Evolutionary conservation across 2,113 vertebrate genomes (phyloP).

Genomic region (Strigops habroptila): DNA sequence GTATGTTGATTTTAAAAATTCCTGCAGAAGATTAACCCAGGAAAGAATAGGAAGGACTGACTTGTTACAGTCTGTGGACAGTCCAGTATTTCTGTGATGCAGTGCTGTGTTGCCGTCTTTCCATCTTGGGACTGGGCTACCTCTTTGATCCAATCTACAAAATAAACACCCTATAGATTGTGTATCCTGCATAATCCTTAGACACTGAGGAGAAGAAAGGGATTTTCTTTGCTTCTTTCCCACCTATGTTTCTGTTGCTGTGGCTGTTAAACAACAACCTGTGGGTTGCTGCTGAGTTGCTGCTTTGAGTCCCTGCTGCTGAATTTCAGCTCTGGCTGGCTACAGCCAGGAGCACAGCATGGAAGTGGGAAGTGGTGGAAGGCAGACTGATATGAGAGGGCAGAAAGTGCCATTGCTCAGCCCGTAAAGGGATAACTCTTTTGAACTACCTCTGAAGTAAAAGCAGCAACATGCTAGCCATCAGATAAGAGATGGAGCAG

Average conservation of each 20-base stretch:
- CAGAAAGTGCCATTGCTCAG: background rate
- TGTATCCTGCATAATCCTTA: background rate
- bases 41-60: background rate
- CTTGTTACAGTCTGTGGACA: rapidly evolving
- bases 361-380: background rate
- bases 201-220: background rate
- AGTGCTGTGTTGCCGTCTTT: background rate
- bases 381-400: background rate
- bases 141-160: background rate
- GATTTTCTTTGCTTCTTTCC: background rate
- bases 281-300: background rate
- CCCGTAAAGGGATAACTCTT: background rate
- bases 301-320: background rate
- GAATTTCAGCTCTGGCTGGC: rapidly evolving
- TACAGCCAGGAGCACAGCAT: rapidly evolving
- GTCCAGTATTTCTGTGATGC: background rate
- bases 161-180: background rate
- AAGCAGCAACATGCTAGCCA: background rate
- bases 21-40: background rate
- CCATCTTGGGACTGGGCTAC: background rate
- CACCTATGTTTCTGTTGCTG: background rate
- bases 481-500: constrained; percentile 4
- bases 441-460: background rate
- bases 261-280: background rate
- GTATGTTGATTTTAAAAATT: background rate